Conservation (phyloP, 2,888 invertebrate genomes). For the Netelia melanura region DNA sequence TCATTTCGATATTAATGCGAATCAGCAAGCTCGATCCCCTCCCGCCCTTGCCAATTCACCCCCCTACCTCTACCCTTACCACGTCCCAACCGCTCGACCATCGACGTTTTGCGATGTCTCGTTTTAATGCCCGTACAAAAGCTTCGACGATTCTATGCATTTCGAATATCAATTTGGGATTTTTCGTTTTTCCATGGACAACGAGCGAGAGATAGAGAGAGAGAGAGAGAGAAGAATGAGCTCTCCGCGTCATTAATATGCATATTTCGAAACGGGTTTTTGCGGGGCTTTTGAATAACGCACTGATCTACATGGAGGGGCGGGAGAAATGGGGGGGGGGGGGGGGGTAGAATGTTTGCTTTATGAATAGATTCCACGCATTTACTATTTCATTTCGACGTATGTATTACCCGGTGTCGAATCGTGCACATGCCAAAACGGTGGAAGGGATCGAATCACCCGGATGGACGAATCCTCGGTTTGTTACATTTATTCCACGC, state of each 20-base stretch:
- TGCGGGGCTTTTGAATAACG: constrained; percentile 56
- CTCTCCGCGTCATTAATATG: constrained; percentile 62
- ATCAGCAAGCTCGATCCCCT: constrained; percentile 37
- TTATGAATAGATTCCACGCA: constrained; percentile 58
- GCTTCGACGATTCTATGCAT: constrained; percentile 67
- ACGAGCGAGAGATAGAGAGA: too few species aligned
- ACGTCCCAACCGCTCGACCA: not conserved
- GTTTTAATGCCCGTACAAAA: constrained; percentile 65
- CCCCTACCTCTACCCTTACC: not conserved
- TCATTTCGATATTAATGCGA: constrained; percentile 63
- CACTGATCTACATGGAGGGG: constrained; percentile 35
- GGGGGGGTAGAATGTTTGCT: not conserved
- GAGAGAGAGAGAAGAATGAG: too few species aligned
- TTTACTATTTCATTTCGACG: constrained; percentile 53
- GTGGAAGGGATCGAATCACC: constrained; percentile 34
- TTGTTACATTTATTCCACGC: constrained; percentile 32
- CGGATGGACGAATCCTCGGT: constrained; percentile 39
- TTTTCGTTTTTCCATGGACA: constrained; percentile 52
- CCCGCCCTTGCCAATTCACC: not conserved
- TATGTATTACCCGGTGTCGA: constrained; percentile 48
- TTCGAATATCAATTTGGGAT: constrained; percentile 67
- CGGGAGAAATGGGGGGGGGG: not conserved
- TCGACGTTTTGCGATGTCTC: constrained; percentile 42
- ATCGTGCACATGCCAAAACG: constrained; percentile 38
- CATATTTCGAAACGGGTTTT: constrained; percentile 62